Conservation (phyloP, 2,888 invertebrate genomes). For the Brenthis ino region DNA sequence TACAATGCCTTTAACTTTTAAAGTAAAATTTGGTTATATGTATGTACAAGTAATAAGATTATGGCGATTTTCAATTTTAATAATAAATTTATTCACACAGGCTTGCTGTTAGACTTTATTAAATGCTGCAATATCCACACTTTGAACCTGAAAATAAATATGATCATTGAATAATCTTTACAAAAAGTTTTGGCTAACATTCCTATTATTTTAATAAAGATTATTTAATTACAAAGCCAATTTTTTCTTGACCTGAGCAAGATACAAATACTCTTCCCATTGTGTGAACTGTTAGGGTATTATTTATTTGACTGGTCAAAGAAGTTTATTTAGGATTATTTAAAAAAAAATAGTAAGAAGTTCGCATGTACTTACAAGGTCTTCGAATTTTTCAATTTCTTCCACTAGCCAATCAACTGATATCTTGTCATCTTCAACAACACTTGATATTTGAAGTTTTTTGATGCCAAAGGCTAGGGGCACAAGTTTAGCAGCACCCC, state of each 20-base stretch:
- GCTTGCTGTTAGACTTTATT: conserved; percentile 84
- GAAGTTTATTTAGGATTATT: not conserved
- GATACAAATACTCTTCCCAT: too few relatives aligned
- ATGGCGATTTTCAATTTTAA: conserved; percentile 1
- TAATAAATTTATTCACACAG: conserved; percentile 11
- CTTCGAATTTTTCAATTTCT: conserved; percentile 91
- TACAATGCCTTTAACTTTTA: too few relatives aligned
- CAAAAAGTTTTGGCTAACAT: conserved; percentile 31
- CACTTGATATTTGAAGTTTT: conserved; percentile 95
- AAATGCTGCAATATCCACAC: conserved; percentile 97
- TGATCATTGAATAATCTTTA: not conserved
- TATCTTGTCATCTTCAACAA: conserved; percentile 98
- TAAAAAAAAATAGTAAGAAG: not conserved
- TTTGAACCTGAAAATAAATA: conserved; percentile 85
- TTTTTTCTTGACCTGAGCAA: too few relatives aligned
- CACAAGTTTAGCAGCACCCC: conserved; percentile 96
- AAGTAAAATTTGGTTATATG: too few relatives aligned
- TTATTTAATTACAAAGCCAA: too few relatives aligned
- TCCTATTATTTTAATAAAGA: too few relatives aligned
- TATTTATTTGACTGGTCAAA: too few relatives aligned
- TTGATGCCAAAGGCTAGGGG: conserved; percentile 96
- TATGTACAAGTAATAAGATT: conserved; percentile 26
- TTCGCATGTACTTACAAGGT: conserved; percentile 83
- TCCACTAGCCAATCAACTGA: conserved; percentile 94
- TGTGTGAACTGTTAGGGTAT: too few relatives aligned